A percentile compares a stretch with the other conserved stretches of the same genome.
These are phyloP conservation scores for Ceramica pisi DNA, from an alignment of 2,888 invertebrate species.

Conservation along the genomic window DNA sequence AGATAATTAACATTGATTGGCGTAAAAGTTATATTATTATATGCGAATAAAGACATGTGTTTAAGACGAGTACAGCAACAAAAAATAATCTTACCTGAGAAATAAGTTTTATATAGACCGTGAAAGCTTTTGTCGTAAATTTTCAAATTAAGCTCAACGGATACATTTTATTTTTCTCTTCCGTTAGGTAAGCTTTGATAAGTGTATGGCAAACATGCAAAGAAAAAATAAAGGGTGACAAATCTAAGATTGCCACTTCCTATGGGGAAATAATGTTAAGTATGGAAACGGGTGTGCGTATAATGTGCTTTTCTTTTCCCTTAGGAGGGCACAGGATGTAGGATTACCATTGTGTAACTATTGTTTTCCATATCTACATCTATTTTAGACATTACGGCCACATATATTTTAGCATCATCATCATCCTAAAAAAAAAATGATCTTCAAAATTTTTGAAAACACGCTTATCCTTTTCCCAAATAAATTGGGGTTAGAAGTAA, in stretches of 20 bases:
- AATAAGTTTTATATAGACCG: not conserved
- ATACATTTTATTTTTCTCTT: constrained; percentile 13
- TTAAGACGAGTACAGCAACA: not conserved
- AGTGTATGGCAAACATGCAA: constrained; percentile 32
- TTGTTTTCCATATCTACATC: not conserved
- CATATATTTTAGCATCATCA: no score
- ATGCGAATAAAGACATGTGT: not conserved
- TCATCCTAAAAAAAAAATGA: no score
- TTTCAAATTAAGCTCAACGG: not conserved
- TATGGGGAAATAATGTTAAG: constrained; percentile 30
- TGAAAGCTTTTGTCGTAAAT: not conserved
- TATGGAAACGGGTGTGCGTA: constrained; percentile 22
- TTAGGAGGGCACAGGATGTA: not conserved
- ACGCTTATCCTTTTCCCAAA: no score
- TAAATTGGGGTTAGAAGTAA: no score
- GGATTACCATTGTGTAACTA: constrained; percentile 8
- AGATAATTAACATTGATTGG: constrained; percentile 4
- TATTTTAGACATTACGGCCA: no score
- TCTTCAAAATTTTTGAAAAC: no score
- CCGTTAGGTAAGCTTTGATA: constrained; percentile 8
- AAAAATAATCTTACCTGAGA: not conserved
- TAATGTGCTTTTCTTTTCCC: constrained; percentile 23
- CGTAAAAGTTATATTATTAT: not conserved
- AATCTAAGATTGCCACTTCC: constrained; percentile 36
- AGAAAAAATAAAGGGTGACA: constrained; percentile 44